Evolutionary conservation across 2,797 vertebrate genomes (phyloP).

Genomic region (Centropyge bicolor): DNA sequence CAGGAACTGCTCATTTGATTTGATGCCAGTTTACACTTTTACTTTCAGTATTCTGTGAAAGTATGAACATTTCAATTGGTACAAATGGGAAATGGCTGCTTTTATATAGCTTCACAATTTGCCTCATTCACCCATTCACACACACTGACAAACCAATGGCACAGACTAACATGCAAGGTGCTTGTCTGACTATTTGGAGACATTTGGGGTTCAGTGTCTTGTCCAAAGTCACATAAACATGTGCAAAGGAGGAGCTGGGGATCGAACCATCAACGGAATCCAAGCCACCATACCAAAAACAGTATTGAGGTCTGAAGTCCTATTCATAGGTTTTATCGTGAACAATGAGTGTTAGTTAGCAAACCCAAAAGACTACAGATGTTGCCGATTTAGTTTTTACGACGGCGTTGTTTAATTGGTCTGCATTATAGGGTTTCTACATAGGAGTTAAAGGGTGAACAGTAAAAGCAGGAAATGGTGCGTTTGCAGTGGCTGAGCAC

Average conservation of each 20-base stretch:
- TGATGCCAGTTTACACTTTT: not conserved
- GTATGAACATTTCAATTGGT: not conserved
- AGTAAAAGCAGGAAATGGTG: not conserved
- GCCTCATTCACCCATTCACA: not conserved
- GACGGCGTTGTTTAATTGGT: not conserved
- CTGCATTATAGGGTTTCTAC: not conserved
- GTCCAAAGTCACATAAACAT: not conserved
- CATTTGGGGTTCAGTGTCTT: not conserved
- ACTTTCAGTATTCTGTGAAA: not conserved
- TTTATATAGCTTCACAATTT: too few species aligned
- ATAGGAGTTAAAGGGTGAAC: not conserved
- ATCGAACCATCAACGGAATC: not conserved
- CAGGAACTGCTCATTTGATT: not conserved
- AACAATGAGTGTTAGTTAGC: not conserved
- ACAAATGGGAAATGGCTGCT: not conserved
- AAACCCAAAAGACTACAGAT: not conserved
- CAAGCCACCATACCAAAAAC: not conserved
- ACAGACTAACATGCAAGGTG: not conserved
- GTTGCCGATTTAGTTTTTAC: not conserved
- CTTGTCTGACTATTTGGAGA: too few species aligned
- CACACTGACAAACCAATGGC: not conserved
- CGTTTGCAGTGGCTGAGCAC: not conserved
- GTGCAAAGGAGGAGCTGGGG: not conserved
- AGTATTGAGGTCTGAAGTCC: not conserved
- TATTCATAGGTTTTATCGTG: not conserved